Evolutionary conservation across 2,797 vertebrate genomes (phyloP).

Genomic region (Leucoraja ocellata): DNA sequence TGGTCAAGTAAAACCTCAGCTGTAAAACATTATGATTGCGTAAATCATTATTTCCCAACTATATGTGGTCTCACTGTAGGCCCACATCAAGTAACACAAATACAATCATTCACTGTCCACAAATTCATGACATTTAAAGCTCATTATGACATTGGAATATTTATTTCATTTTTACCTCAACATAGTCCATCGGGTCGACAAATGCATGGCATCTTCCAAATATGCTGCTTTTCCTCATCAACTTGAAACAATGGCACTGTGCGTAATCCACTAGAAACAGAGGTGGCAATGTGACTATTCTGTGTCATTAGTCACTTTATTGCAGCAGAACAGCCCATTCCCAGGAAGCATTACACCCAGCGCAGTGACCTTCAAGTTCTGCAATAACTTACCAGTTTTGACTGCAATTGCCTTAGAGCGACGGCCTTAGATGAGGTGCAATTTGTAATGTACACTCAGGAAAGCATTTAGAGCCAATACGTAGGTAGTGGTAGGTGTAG

Average conservation of each 20-base stretch:
- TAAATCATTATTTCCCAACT: neutral
- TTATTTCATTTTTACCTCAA: neutral
- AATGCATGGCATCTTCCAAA: conserved; percentile 28
- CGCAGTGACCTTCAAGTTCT: too few species aligned
- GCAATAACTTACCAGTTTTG: too few species aligned
- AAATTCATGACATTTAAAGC: neutral
- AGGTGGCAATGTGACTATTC: neutral
- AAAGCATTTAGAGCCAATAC: too few species aligned
- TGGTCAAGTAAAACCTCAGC: too few species aligned
- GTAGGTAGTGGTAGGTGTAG: too few species aligned
- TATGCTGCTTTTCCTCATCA: conserved; percentile 32
- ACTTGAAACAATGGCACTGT: neutral
- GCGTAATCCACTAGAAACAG: conserved; percentile 21
- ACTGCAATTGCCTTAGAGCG: too few species aligned
- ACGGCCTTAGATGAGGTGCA: too few species aligned
- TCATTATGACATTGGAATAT: neutral
- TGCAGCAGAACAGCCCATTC: too few species aligned
- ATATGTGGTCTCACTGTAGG: neutral
- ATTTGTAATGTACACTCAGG: too few species aligned
- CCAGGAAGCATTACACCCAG: too few species aligned
- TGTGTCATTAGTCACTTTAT: neutral
- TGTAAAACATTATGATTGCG: neutral
- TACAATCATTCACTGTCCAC: neutral
- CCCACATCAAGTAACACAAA: neutral
- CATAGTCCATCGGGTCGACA: conserved; percentile 7